A percentile compares a stretch with the other conserved stretches of the same genome.
These are phyloP conservation scores for Percopsis transmontana DNA, from an alignment of 2,113 vertebrate genomes.

Conservation along the genomic window DNA sequence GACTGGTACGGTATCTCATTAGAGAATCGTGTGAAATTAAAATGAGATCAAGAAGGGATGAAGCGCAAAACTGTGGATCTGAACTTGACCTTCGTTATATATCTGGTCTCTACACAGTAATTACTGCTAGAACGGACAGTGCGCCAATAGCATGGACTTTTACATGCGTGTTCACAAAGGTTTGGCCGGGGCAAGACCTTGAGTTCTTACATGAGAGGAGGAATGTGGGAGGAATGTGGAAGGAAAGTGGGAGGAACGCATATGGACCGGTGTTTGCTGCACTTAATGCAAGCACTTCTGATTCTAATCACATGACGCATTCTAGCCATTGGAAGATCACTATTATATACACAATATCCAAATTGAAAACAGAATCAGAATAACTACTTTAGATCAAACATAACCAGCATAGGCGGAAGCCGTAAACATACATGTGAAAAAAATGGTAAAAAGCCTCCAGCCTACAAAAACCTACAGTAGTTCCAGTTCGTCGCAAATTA, in stretches of 20 bases:
- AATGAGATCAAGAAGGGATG: constrained; percentile 50
- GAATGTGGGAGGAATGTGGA: constrained; percentile 49
- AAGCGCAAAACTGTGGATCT: constrained; percentile 25
- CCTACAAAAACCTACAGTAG: no score
- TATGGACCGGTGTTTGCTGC: constrained; percentile 2
- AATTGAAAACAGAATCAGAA: no score
- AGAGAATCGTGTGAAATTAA: constrained; percentile 55
- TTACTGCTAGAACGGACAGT: constrained; percentile 30
- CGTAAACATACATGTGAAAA: no score
- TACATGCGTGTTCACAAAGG: not conserved
- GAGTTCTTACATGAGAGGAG: constrained; percentile 46
- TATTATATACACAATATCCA: no score
- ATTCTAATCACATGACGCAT: constrained; percentile 43
- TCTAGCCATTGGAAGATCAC: constrained; percentile 33
- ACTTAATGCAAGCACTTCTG: constrained; percentile 38
- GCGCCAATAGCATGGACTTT: not conserved
- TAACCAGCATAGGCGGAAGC: no score
- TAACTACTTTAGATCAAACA: no score
- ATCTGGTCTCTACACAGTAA: constrained; percentile 30
- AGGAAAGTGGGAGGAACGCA: constrained; percentile 50
- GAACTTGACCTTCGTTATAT: constrained; percentile 56
- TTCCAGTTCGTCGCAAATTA: not conserved
- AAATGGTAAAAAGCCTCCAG: no score
- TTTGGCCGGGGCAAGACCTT: constrained; percentile 8
- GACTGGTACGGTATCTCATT: constrained; percentile 35